Percentiles rank a stretch among this genome's conserved stretches.
Conservation (phyloP, 2,888 invertebrate genomes). For the Noctua comes region DNA sequence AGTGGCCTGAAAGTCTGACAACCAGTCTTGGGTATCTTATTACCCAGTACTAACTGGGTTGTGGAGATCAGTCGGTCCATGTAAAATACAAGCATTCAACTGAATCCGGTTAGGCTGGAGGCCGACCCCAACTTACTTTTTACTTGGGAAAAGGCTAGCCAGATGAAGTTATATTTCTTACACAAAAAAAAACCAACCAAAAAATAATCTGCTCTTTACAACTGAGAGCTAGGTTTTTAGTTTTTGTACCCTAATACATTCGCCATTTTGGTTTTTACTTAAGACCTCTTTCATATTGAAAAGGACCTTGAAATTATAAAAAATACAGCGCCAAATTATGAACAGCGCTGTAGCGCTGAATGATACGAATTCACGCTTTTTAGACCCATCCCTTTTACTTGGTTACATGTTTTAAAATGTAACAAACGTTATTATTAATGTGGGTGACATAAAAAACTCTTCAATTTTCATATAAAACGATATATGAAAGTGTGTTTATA, state of each 20-base stretch:
- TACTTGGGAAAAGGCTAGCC: too few species aligned
- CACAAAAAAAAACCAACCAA: background rate
- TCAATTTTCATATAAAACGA: background rate
- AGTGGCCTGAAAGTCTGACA: too few species aligned
- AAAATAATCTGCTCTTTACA: background rate
- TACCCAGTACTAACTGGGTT: too few species aligned
- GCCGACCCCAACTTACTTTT: too few species aligned
- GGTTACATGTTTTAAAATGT: background rate
- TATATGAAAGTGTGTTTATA: background rate
- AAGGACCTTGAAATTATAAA: conserved; percentile 11
- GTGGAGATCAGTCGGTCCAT: too few species aligned
- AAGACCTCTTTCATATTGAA: conserved; percentile 23
- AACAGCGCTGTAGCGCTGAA: conserved; percentile 7
- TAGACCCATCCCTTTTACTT: conserved; percentile 2
- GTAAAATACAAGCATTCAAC: too few species aligned
- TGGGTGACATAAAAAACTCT: too few species aligned
- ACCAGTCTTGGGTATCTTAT: too few species aligned
- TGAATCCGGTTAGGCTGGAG: too few species aligned
- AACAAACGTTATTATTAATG: background rate
- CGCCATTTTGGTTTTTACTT: background rate
- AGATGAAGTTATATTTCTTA: too few species aligned
- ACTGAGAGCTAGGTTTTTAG: background rate
- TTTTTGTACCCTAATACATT: background rate
- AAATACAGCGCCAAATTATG: conserved; percentile 36
- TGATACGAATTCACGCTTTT: conserved; percentile 50